Percentiles rank a stretch among this genome's conserved stretches.
Conservation (phyloP, 2,797 vertebrate species). For the Anguilla anguilla region DNA sequence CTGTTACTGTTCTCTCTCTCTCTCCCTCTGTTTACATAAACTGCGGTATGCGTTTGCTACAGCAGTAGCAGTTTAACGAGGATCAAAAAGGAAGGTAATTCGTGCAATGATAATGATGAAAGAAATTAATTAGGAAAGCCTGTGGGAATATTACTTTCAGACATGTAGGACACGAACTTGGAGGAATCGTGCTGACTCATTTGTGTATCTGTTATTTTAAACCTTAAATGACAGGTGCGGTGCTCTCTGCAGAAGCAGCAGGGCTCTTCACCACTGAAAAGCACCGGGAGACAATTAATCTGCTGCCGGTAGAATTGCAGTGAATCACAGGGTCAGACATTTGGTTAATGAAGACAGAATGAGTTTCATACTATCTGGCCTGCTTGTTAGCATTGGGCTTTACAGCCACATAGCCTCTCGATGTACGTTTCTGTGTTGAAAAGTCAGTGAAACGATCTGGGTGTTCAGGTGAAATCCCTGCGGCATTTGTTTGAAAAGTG, state of each 20-base stretch:
- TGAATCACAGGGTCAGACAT: not conserved
- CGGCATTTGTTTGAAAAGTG: too few relatives aligned
- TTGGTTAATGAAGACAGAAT: not conserved
- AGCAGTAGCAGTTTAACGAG: too few relatives aligned
- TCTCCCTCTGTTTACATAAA: slow-evolving; percentile 6
- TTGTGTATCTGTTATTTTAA: not conserved
- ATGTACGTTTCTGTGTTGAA: too few relatives aligned
- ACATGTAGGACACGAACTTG: slow-evolving; percentile 30
- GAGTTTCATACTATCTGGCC: not conserved
- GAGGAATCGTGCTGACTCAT: slow-evolving; percentile 25
- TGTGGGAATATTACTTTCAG: not conserved
- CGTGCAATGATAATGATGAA: slow-evolving; percentile 19
- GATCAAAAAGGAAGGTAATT: too few relatives aligned
- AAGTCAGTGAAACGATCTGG: too few relatives aligned
- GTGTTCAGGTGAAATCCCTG: too few relatives aligned
- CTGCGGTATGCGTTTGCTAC: not conserved
- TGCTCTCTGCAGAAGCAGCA: slow-evolving; percentile 6
- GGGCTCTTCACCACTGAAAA: not conserved
- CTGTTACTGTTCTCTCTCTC: not conserved
- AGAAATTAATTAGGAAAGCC: too few relatives aligned
- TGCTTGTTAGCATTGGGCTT: not conserved
- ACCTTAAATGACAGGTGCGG: slow-evolving; percentile 9
- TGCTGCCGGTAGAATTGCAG: not conserved
- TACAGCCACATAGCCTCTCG: not conserved
- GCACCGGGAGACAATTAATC: not conserved